phyloP scores from a whole-genome alignment of 2,113 vertebrate genomes.

The Lampris megalopsis region DNA sequence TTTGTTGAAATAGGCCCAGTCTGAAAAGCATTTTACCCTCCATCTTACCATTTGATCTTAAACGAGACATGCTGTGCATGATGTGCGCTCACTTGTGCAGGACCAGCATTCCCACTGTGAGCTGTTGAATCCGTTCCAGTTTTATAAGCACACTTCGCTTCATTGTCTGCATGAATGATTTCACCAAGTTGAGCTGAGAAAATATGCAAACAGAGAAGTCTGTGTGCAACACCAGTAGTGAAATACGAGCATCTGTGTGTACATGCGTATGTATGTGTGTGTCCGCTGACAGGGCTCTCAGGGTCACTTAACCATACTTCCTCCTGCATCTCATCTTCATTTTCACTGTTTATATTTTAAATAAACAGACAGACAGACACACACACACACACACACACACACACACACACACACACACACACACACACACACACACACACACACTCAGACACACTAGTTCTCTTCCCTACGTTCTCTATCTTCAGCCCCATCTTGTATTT shows the following conservation, averaged over 20 bases:
- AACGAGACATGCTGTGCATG: slow-evolving; percentile 19
- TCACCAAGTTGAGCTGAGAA: slow-evolving; percentile 21
- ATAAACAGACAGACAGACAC: not conserved
- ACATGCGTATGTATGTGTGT: slow-evolving; percentile 1
- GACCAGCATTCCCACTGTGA: not conserved
- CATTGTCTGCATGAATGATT: slow-evolving; percentile 17
- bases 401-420: slow-evolving; percentile 5
- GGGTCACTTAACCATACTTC: slow-evolving; percentile 61
- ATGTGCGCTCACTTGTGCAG: not conserved
- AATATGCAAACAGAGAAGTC: slow-evolving; percentile 17
- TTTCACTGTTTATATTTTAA: slow-evolving; percentile 43
- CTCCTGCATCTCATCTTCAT: slow-evolving; percentile 46
- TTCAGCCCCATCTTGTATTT: slow-evolving; percentile 46
- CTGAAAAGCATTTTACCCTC: not conserved
- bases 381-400: not conserved
- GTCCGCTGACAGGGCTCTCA: slow-evolving; percentile 38
- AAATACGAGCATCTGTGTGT: slow-evolving; percentile 22
- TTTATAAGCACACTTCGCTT: slow-evolving; percentile 1
- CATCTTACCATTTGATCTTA: not conserved
- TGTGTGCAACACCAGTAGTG: slow-evolving; percentile 26
- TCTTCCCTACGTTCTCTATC: slow-evolving; percentile 20
- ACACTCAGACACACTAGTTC: not conserved
- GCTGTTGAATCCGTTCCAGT: not conserved
- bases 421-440: slow-evolving; percentile 7
- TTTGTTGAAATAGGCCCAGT: not conserved